Evolutionary conservation across 2,797 vertebrate genomes (phyloP), one percentile per base, ranked within the genome.

Genomic region (Microtus californicus): DNA sequence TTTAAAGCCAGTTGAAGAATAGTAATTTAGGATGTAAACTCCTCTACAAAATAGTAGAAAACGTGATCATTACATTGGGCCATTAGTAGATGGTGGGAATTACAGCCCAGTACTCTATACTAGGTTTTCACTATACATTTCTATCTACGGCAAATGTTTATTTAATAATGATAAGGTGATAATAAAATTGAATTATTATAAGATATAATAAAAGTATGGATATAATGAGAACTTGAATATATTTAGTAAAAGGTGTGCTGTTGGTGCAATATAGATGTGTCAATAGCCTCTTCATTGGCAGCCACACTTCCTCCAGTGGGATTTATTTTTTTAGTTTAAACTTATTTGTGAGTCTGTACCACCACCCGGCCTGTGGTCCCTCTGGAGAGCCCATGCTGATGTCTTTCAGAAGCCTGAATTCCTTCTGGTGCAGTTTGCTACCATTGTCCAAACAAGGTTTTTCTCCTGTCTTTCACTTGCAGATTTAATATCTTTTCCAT

Each of bases 1-100:
- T 90, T 93, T 61, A 11, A 82, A 48, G n/a, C 56, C 25, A 54
- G 19, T 89, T 82, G 67, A 95, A 73, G 61, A 95, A 21, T 40
- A 82, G 65, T 25, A 65, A 65, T 88, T 86, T 71, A 80, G 61
- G 89, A 86, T 74, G 11, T 86, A 90, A 95, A 89, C 37, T 79
- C 14, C 63, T 78, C 59, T 43, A 87, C 78, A 93, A 89, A 93
- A 89, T 79, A 65, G 12, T 4, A 65, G 45, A 48, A 67, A 92
- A 93, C 54, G 37, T 45, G 31, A 83, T 82, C n/a, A 6, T 78
- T 88, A 27, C 31, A 15, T 37, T 56, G 91, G 23, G 23, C 21
- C 37, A 59, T n/a, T 2, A 29, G 9, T 37, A 27, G n/a, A 81
- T 89, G 13, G 59, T 89, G 13, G 59, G 27, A 13, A 89, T 45